These are phyloP conservation scores for Aphaenogaster ashmeadi DNA, from an alignment of 1,140 invertebrate genomes.

Conservation along the genomic window DNA sequence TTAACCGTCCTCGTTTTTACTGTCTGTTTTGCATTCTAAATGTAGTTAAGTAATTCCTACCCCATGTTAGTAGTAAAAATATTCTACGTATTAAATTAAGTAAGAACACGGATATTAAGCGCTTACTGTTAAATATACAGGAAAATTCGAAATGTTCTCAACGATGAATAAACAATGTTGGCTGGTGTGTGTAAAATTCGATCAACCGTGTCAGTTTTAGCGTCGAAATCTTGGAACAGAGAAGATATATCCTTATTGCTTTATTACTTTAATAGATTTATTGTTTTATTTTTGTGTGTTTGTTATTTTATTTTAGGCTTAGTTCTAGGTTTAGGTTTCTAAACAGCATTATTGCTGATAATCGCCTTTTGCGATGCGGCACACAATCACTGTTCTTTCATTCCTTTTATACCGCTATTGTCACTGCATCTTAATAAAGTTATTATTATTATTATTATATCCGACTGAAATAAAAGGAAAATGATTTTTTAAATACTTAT, in stretches of 20 bases:
- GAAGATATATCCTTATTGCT: background rate
- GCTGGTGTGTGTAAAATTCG: background rate
- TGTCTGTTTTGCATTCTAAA: background rate
- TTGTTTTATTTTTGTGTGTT: too few relatives aligned
- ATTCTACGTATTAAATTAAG: background rate
- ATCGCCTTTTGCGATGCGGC: too few relatives aligned
- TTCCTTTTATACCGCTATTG: too few relatives aligned
- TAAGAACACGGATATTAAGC: background rate
- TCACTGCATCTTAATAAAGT: too few relatives aligned
- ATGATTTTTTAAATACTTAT: background rate
- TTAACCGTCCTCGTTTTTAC: constrained; percentile 3
- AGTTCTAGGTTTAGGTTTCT: too few relatives aligned
- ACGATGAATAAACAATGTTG: background rate
- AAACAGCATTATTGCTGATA: too few relatives aligned
- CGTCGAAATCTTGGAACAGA: background rate
- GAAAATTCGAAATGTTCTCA: background rate
- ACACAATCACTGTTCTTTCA: too few relatives aligned
- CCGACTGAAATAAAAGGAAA: background rate
- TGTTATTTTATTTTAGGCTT: too few relatives aligned
- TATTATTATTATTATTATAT: too few relatives aligned
- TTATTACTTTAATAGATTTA: too few relatives aligned
- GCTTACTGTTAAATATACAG: background rate
- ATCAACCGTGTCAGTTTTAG: background rate
- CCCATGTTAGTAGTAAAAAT: background rate
- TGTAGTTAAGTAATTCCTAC: background rate